Evolutionary conservation across 2,797 vertebrate genomes (phyloP).

Genomic region (Harpagifer antarcticus): DNA sequence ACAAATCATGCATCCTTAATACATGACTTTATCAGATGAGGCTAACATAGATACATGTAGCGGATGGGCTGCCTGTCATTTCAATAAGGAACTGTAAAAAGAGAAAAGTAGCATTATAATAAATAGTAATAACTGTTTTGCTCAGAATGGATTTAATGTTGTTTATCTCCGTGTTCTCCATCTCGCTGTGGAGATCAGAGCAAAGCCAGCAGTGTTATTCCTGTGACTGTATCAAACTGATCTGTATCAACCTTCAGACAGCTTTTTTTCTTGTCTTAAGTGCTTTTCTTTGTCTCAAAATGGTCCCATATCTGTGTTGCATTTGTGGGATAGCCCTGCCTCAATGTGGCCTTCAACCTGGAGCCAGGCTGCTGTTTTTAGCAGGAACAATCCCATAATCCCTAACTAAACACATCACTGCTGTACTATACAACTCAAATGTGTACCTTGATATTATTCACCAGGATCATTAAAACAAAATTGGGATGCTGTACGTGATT

Average conservation of each 20-base stretch:
- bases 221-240: constrained; percentile 17
- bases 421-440: constrained; percentile 14
- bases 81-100: constrained; percentile 26
- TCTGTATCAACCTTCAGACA: background rate
- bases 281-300: constrained; percentile 33
- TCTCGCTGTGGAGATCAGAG: constrained; percentile 12
- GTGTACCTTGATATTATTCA: background rate
- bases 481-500: background rate
- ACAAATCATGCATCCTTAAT: background rate
- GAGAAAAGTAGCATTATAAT: background rate
- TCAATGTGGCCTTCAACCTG: constrained; percentile 60
- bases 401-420: constrained; percentile 4
- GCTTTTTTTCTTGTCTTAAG: constrained; percentile 9
- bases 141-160: constrained; percentile 10
- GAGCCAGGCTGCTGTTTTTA: constrained; percentile 43
- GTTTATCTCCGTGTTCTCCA: background rate
- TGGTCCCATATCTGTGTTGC: constrained; percentile 20
- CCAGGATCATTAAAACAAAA: background rate
- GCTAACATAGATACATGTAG: background rate
- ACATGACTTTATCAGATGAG: background rate
- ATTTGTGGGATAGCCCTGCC: constrained; percentile 36
- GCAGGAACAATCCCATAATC: constrained; percentile 30
- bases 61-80: constrained; percentile 4
- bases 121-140: background rate
- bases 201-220: constrained; percentile 39